A percentile compares a stretch with the other conserved stretches of the same genome.
These are phyloP conservation scores for Tribolium castaneum DNA, from an alignment of 1,140 invertebrate species.

Conservation along the genomic window DNA sequence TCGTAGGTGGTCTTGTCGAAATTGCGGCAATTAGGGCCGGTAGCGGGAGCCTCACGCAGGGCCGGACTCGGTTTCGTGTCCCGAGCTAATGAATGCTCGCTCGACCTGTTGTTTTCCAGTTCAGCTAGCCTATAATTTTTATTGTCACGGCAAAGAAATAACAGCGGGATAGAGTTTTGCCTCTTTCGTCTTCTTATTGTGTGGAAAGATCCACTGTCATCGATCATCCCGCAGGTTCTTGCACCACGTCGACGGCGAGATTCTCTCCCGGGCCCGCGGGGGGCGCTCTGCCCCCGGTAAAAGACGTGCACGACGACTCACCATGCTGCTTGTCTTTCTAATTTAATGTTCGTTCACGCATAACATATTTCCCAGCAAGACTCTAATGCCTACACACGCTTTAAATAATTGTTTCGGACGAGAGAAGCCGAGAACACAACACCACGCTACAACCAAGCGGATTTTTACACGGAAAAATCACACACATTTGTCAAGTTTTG, in stretches of 20 bases:
- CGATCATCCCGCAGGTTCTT: conserved; percentile 41
- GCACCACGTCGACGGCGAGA: conserved; percentile 18
- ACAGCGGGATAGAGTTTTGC: conserved; percentile 62
- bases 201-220: conserved; percentile 53
- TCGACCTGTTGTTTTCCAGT: conserved; percentile 73
- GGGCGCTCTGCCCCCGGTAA: conserved; percentile 7
- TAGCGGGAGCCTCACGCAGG: conserved; percentile 53
- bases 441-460: too few species aligned
- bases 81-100: conserved; percentile 71
- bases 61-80: conserved; percentile 66
- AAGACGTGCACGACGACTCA: conserved; percentile 46
- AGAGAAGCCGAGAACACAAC: too few species aligned
- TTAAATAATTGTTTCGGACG: conserved; percentile 54
- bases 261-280: background rate
- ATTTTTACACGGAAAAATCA: too few species aligned
- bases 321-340: conserved; percentile 58
- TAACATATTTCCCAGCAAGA: conserved; percentile 58
- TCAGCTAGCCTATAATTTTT: conserved; percentile 75
- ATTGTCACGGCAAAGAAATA: conserved; percentile 72
- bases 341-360: conserved; percentile 58
- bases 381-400: conserved; percentile 57
- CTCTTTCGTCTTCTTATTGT: conserved; percentile 55
- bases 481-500: too few species aligned
- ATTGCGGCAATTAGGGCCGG: conserved; percentile 11
- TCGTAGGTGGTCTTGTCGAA: conserved; percentile 6